Evolutionary conservation across 1,140 invertebrate species (phyloP).

Genomic region (Rhagoletis zephyria): DNA sequence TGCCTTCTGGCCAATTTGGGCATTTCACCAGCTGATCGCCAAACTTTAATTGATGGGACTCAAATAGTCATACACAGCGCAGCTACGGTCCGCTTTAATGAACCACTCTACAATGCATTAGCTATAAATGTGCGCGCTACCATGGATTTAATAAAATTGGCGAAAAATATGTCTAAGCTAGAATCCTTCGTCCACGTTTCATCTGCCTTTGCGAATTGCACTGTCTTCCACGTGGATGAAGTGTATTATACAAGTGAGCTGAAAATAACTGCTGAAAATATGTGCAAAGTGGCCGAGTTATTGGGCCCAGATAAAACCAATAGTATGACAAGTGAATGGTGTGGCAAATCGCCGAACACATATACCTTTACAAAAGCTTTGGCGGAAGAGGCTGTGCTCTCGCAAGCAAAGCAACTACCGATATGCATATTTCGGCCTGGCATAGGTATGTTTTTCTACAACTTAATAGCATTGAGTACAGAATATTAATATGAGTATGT

Average conservation of each 20-base stretch:
- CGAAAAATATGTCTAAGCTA: conserved; percentile 79
- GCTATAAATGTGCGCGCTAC: conserved; percentile 78
- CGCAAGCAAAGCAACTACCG: conserved; percentile 80
- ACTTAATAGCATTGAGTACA: neutral
- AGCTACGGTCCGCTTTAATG: conserved; percentile 88
- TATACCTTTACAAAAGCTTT: conserved; percentile 89
- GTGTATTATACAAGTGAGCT: conserved; percentile 81
- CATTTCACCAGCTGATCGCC: conserved; percentile 76
- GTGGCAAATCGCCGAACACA: conserved; percentile 85
- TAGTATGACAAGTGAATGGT: conserved; percentile 79
- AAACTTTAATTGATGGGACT: conserved; percentile 73
- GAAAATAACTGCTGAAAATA: conserved; percentile 78
- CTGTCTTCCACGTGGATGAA: conserved; percentile 77
- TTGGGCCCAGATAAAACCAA: conserved; percentile 78
- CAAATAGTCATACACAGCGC: conserved; percentile 87
- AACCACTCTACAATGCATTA: conserved; percentile 79
- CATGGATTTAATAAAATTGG: conserved; percentile 75
- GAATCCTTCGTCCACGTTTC: conserved; percentile 82
- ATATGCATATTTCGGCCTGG: conserved; percentile 81
- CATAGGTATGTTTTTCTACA: conserved; percentile 76
- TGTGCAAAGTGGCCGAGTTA: conserved; percentile 75
- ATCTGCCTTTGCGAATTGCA: conserved; percentile 83
- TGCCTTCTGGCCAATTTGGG: conserved; percentile 79
- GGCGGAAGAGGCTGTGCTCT: conserved; percentile 81
- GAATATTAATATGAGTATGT: conserved; percentile 4